Base-by-base conservation (phyloP, 2,888 invertebrate species). In the Poecilus cupreus region DNA sequence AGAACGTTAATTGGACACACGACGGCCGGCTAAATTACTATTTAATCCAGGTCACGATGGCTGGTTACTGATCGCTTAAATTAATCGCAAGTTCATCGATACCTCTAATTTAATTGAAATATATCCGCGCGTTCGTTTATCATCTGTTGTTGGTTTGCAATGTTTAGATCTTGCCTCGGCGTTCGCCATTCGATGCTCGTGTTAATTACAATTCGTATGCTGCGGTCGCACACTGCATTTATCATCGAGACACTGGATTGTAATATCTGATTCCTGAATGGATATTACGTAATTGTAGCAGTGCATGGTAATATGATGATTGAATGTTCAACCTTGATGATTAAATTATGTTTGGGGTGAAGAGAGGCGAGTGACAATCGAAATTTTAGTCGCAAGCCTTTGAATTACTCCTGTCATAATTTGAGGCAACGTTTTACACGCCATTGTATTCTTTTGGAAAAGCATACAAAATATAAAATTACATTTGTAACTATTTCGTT, bases 71-170 rank as follows among this genome's bases (percentile, higher is more conserved):
- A 60, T 24, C 60, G 24, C 26, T 74, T 74, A 24, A 74, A 74
- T 74, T 74, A 74, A 74, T 74, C 74, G 74, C 51, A 49, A 32
- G 24, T 46, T 74, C 74, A 74, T 74, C 74, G 51, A 74, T 74
- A 74, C 26, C 51, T 11, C 74, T 49, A 49, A 74, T 74, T 74
- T 74, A 49, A 74, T 74, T 74, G 74, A 74, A 74, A 74, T 74
- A 74, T 74, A 74, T 74, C 51, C 49, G 26, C 24, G 49, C 26
- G 24, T 26, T 16, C 51, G 74, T 74, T 49, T 51, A 74, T 74
- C 74, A 74, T 74, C 24, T 68, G 64, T 37, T 39, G 51, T 51
- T 51, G 51, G 18, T 51, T 51, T 16, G 18, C 18, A 51, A 51
- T 51, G 51, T 51, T 51, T 51, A 51, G 16, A 51, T 51, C 16